Base-by-base conservation (phyloP, 2,888 invertebrate species). In the Germaria angustata region DNA sequence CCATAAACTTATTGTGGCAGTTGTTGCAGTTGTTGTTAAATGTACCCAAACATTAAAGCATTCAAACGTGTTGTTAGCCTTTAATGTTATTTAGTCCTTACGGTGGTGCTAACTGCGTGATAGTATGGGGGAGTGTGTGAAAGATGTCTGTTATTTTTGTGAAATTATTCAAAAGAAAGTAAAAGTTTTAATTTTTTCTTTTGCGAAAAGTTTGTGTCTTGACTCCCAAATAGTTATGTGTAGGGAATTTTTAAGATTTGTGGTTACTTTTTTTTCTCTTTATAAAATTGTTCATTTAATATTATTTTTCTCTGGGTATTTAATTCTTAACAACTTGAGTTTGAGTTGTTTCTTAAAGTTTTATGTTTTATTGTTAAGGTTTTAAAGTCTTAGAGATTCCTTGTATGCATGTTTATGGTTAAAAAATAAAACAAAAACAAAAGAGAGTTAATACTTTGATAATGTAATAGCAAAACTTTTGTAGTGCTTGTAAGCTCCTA, bases 1-100 rank as follows among this genome's bases (percentile, higher is more conserved):
- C 82, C 82, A 82, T 82, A 79, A 79, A 79, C 59, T 71, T 69
- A 76, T 82, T 71, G 69, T 81, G 41, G 39, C 8, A 39, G 51
- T 39, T 71, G 63, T 66, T 71, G 66, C 39, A 57, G 46, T 71
- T 71, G 55, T 68, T 79, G 59, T 49, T 51, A 46, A 41, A 76
- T 65, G 32, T 76, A 71, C 36, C 65, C 79, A 79, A 77, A 82
- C 55, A 79, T 79, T 79, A 55, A 63, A 76, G 65, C 82, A 82
- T 82, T 82, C 71, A 82, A 82, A 82, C 82, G 82, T 82, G 71
- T 82, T 78, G 51, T 75, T 76, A 79, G 82, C 82, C 79, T 65
- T 82, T 66, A 79, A 82, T 79, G 66, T 75, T 63, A 44, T 61
- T 49, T 51, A 44, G 63, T 68, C 68, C 53, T 72, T 51, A 49